Base-by-base conservation (phyloP, 92 coral and sea anemone species). In the Parazoanthus darwini region DNA sequence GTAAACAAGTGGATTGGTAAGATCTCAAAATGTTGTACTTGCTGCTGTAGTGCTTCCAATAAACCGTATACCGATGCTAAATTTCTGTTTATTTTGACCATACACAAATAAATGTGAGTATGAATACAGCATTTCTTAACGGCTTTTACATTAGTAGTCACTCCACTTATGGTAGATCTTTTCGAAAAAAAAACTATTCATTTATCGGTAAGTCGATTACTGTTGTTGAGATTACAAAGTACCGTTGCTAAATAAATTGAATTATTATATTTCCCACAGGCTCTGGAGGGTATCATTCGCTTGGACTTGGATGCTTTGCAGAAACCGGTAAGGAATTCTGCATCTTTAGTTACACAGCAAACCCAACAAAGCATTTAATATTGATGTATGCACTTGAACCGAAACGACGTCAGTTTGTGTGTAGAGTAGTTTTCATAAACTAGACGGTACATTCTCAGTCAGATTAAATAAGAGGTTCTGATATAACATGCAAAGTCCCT, bases 211-310 rank as follows among this genome's bases (percentile, higher is more conserved):
- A 7, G 26, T 63, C 4, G 25, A 0, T 63, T 63, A 63, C 8
- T 63, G 26, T 18, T 63, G 25, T 63, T 18, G 26, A 63, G 10
- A 58, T 58, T 58, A 18, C 20, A 58, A 58, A 58, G 15, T 58
- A 18, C 66, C 22, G 66, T 13, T 11, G 66, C 15, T 18, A 13
- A 58, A 58, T 23, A 14, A 13, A 58, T 58, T 58, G 4, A 58
- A 13, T 11, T 58, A 11, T 58, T 2, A 42, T 77, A 77, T 63
- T 86, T 89, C 15, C 26, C 68, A 84, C 82, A 95, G 98, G 98
- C 93, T 0, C 91, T 95, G 66, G 98, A 95, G 70, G 93, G 98
- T 72, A 90, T 95, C 6, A 92, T 95, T 83, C 90, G 88, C 29
- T 91, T 95, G 39, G 95, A 90, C 51, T 80, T 90, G 89, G 91